Conservation (phyloP, 2,888 invertebrate species). For the Anthophora plumipes region DNA sequence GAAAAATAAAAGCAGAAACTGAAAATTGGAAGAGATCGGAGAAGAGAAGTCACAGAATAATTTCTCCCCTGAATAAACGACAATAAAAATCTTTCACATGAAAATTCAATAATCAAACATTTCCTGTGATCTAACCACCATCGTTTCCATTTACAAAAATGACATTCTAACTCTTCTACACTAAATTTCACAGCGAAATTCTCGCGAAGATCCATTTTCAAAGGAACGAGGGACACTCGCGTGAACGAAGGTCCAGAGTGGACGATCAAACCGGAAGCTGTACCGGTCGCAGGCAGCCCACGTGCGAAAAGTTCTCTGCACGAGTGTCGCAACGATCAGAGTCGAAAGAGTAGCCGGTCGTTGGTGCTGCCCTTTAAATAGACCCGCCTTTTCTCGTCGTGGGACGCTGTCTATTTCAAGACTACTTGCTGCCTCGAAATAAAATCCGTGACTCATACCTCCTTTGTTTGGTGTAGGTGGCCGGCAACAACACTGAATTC, state of each 20-base stretch:
- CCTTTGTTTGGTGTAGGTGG: slow-evolving; percentile 72
- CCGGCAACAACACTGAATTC: slow-evolving; percentile 47
- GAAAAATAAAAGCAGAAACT: no score
- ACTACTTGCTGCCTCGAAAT: slow-evolving; percentile 72
- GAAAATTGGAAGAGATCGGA: no score
- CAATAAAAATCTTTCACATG: no score
- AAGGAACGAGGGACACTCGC: background rate
- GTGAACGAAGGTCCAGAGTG: background rate
- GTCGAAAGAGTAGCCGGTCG: slow-evolving; percentile 26
- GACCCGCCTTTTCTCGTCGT: slow-evolving; percentile 71
- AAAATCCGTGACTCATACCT: slow-evolving; percentile 74
- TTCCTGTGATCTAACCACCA: no score
- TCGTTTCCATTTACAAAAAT: background rate
- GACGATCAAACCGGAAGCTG: slow-evolving; percentile 50
- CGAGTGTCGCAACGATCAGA: slow-evolving; percentile 50
- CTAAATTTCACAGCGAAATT: no score
- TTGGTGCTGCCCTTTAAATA: slow-evolving; percentile 73
- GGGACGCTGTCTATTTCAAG: slow-evolving; percentile 76
- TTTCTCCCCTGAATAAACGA: no score
- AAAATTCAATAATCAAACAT: no score
- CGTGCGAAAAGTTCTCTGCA: slow-evolving; percentile 40
- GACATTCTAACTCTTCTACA: no score
- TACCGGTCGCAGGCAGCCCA: slow-evolving; percentile 32
- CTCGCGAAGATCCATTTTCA: background rate
- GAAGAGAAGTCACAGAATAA: no score